Evolutionary conservation across 2,113 vertebrate species (phyloP).

Genomic region (Gopherus flavomarginatus): DNA sequence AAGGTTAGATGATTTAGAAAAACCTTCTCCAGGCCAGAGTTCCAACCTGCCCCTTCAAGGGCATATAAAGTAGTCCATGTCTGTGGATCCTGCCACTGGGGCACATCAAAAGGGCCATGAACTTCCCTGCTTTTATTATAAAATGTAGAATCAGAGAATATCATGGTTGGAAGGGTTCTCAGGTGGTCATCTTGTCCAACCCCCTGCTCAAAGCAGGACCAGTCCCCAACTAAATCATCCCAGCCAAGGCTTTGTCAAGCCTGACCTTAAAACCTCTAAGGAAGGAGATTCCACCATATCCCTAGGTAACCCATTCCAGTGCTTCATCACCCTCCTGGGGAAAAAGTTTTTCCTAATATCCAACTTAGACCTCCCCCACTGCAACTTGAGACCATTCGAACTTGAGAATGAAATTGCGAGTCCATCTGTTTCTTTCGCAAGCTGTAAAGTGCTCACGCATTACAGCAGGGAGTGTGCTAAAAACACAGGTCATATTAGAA

Average conservation of each 20-base stretch:
- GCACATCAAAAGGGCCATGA: not conserved
- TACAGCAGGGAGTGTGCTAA: rapidly evolving
- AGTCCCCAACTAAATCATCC: too few species aligned
- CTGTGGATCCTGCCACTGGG: rapidly evolving
- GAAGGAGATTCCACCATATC: too few species aligned
- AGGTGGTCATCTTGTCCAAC: too few species aligned
- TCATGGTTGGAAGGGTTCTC: too few species aligned
- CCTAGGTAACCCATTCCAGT: too few species aligned
- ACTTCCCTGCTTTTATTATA: rapidly evolving
- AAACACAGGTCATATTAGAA: rapidly evolving
- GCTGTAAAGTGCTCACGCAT: rapidly evolving
- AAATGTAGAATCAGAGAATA: not conserved
- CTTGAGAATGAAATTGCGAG: rapidly evolving
- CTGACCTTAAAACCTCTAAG: too few species aligned
- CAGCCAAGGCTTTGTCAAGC: too few species aligned
- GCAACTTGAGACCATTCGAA: too few species aligned
- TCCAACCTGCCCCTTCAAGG: rapidly evolving
- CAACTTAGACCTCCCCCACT: too few species aligned
- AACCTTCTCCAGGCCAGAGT: not conserved
- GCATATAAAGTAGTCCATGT: not conserved
- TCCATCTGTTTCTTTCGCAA: rapidly evolving
- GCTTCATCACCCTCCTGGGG: too few species aligned
- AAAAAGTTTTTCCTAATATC: too few species aligned
- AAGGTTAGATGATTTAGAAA: not conserved
- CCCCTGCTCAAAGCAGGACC: too few species aligned